These are phyloP conservation scores for Cybosia mesomella DNA, from an alignment of 2,888 invertebrate species.

Conservation along the genomic window DNA sequence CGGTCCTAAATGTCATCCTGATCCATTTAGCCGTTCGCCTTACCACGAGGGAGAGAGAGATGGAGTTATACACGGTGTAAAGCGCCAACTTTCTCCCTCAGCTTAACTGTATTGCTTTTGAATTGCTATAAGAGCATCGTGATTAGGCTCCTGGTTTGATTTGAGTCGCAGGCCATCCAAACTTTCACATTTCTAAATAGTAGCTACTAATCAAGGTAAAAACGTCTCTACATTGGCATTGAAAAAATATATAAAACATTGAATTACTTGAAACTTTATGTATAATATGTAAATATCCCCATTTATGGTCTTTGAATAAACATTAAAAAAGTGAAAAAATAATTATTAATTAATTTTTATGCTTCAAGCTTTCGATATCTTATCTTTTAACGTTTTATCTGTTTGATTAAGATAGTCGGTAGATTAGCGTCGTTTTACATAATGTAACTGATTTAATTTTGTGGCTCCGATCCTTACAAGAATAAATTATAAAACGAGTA, in stretches of 20 bases:
- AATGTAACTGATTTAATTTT: neutral
- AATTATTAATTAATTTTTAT: neutral
- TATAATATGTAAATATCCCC: neutral
- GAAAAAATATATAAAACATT: neutral
- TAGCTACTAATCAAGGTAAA: neutral
- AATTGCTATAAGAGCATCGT: no score
- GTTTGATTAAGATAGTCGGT: constrained; percentile 4
- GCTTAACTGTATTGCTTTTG: no score
- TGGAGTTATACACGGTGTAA: no score
- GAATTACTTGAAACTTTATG: neutral
- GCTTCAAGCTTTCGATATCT: constrained; percentile 1
- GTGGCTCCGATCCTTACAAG: neutral
- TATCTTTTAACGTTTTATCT: neutral
- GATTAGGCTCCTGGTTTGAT: no score
- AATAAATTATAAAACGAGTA: constrained; percentile 2
- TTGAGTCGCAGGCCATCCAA: neutral
- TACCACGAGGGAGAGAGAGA: no score
- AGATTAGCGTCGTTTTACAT: constrained; percentile 4
- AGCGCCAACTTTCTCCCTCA: no score
- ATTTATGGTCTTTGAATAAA: constrained; percentile 1
- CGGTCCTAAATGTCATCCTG: no score
- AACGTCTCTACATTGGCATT: neutral
- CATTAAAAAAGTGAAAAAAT: constrained; percentile 1
- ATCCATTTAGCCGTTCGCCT: no score
- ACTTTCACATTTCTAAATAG: neutral